These are phyloP conservation scores for Gorilla gorilla DNA, from an alignment of 2,113 vertebrate genomes.

Conservation along the genomic window DNA sequence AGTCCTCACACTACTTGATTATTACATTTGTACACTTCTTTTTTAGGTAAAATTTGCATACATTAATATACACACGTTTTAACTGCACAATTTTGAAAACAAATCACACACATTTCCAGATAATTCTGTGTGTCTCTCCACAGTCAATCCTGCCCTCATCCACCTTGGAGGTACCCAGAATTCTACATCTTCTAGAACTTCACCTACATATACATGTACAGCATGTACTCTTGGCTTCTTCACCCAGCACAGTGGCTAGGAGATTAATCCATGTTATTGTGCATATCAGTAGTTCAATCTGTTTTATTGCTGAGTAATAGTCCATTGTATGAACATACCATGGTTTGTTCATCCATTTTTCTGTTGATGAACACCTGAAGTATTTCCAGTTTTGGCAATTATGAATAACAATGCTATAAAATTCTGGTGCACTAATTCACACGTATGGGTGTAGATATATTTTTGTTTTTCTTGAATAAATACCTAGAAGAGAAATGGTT, in stretches of 20 bases:
- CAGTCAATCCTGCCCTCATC: background rate
- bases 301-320: background rate
- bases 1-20: background rate
- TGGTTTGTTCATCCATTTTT: background rate
- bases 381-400: background rate
- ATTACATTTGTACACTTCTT: background rate
- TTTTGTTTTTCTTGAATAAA: slow-evolving; percentile 38
- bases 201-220: background rate
- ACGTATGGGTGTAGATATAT: background rate
- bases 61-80: background rate
- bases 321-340: background rate
- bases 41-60: background rate
- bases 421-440: background rate
- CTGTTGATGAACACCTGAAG: background rate
- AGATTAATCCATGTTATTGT: background rate
- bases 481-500: background rate
- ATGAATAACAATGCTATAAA: background rate
- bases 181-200: background rate
- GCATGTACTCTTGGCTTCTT: background rate
- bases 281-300: background rate
- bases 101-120: background rate
- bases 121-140: background rate
- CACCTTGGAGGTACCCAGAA: background rate
- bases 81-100: background rate
- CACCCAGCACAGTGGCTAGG: background rate